Conservation (phyloP, 2,797 vertebrate genomes). For the Merluccius polli region DNA sequence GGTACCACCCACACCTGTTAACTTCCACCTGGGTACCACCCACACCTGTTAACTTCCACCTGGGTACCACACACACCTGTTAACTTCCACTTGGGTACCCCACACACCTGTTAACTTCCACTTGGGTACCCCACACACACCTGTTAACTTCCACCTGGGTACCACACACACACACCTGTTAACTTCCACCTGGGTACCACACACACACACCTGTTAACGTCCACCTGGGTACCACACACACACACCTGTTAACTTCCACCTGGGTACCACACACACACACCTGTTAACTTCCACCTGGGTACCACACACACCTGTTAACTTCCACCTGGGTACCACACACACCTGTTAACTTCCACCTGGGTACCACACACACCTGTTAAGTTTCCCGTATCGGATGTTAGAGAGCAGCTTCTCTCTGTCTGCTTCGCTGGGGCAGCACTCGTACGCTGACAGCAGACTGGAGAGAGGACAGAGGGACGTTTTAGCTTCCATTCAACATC, state of each 20-base stretch:
- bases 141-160: not conserved
- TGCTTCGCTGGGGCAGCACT: conserved; percentile 64
- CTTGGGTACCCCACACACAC: too few relatives aligned
- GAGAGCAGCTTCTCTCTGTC: conserved; percentile 82
- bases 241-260: conserved; percentile 73
- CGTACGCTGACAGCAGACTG: conserved; percentile 70
- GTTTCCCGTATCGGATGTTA: conserved; percentile 78
- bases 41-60: too few relatives aligned
- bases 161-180: conserved; percentile 49
- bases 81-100: conserved; percentile 49
- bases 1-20: conserved; percentile 66
- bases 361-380: conserved; percentile 71
- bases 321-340: not conserved
- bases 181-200: not conserved
- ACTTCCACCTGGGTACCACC: too few relatives aligned
- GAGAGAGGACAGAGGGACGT: not conserved
- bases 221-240: not conserved
- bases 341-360: conserved; percentile 66
- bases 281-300: too few relatives aligned
- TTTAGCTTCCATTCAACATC: not conserved
- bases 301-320: too few relatives aligned
- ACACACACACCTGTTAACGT: conserved; percentile 72
- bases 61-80: conserved; percentile 61
- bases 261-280: conserved; percentile 39
- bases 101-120: conserved; percentile 77